Evolutionary conservation across 2,113 vertebrate species (phyloP).

Genomic region (Brachypodius melanocephalos): DNA sequence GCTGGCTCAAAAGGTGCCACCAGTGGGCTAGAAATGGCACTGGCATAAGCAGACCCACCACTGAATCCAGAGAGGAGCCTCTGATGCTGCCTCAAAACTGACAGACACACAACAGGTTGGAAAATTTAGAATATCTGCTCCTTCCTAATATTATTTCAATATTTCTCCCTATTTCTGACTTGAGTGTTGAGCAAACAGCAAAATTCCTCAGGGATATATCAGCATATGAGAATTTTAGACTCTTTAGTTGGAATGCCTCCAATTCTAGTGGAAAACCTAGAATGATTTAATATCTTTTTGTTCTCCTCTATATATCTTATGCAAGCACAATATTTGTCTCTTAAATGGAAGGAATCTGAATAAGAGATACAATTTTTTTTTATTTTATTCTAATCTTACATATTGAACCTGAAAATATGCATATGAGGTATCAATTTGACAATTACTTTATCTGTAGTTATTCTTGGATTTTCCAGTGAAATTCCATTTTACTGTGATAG

Average conservation of each 20-base stretch:
- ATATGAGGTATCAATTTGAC: not conserved
- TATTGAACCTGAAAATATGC: not conserved
- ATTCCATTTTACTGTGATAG: not conserved
- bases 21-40: not conserved
- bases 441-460: not conserved
- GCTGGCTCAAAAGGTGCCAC: not conserved
- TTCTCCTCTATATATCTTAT: not conserved
- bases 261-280: not conserved
- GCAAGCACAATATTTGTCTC: not conserved
- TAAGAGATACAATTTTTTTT: not conserved
- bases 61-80: not conserved
- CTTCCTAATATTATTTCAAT: not conserved
- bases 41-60: not conserved
- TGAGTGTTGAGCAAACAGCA: not conserved
- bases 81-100: not conserved
- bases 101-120: accelerated
- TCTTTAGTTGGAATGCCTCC: not conserved
- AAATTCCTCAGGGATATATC: not conserved
- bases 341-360: not conserved
- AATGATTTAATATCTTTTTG: not conserved
- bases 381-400: not conserved
- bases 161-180: not conserved
- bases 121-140: not conserved
- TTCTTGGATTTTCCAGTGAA: not conserved
- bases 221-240: not conserved